Evolutionary conservation across 2,888 invertebrate species (phyloP).

Genomic region (Oxycera nigricornis): DNA sequence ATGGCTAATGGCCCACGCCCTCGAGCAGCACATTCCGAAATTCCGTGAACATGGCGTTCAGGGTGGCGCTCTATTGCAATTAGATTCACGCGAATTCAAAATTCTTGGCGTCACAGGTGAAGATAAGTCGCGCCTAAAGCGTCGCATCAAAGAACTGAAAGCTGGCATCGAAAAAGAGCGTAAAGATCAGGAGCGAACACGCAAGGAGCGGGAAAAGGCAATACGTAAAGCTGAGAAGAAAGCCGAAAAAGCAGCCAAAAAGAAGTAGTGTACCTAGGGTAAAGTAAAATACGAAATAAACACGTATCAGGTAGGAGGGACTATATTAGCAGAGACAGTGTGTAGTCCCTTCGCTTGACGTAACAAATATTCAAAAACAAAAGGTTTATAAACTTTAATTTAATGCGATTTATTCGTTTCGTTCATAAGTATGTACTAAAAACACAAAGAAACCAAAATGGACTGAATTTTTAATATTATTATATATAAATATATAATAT

Average conservation of each 20-base stretch:
- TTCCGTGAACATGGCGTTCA: constrained; percentile 89
- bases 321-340: too few relatives aligned
- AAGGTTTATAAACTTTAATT: not conserved
- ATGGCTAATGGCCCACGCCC: constrained; percentile 82
- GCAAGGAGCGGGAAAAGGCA: constrained; percentile 82
- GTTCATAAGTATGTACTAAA: not conserved
- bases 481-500: constrained; percentile 22
- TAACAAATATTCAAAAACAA: too few relatives aligned
- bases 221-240: constrained; percentile 86
- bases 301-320: not conserved
- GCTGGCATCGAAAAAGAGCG: constrained; percentile 75
- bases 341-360: too few relatives aligned
- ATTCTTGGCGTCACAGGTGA: constrained; percentile 79
- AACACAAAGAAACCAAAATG: constrained; percentile 31
- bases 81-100: constrained; percentile 93
- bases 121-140: constrained; percentile 83
- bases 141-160: constrained; percentile 84
- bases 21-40: constrained; percentile 87
- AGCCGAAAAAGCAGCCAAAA: constrained; percentile 73
- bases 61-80: constrained; percentile 80
- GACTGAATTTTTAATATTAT: constrained; percentile 35
- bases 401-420: constrained; percentile 20
- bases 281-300: constrained; percentile 1
- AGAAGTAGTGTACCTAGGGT: constrained; percentile 58
- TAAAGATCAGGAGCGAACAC: constrained; percentile 82